Evolutionary conservation across 2,888 invertebrate genomes (phyloP), one percentile per base, ranked within the genome.

Genomic region (Lasioglossum oenotherae): DNA sequence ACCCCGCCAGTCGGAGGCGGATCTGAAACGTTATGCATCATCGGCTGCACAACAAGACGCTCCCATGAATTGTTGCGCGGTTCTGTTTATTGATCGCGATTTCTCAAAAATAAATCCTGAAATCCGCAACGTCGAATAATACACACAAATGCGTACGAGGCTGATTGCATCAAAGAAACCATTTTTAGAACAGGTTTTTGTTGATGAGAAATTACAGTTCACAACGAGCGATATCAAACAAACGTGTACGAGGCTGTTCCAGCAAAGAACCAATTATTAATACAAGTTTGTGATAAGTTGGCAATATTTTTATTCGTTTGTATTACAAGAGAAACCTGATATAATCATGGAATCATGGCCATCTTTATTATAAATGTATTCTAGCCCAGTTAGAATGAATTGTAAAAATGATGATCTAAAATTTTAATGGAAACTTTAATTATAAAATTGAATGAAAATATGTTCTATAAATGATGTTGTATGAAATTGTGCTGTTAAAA

Each of bases 1-100:
- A 83, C 74, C 80, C 69, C 80, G 67, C 79, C 85, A 87, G 85
- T 85, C 88, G 86, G 89, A 86, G 77, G 86, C 81, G 87, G 85
- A 85, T 83, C 87, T 82, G 85, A 86, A 88, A 86, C 89, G 84
- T 88, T 86, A 91, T 90, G 91, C 87, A 91, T 91, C 90, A 88
- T 91, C 88, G 83, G 73, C 72, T 60, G 73, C 79, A 74, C 87
- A 85, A 90, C 89, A 88, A 89, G 82, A 77, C 53, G 84, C 82
- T 86, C 67, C 49, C 71, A 16, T 67, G 85, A 72, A 75, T 83
- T 82, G 84, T 69, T 89, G 86, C 84, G 85, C 83, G 83, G 81
- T 78, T 38, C 84, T 88, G 86, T 90, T 90, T 90, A 90, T 90
- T 88, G 86, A 88, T 89, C 84, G 74, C 49, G 64, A 75, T 67